Evolutionary conservation across 2,113 vertebrate species (phyloP), one percentile per base, ranked within the genome.

Genomic region (Dolichallabes microphthalmus): DNA sequence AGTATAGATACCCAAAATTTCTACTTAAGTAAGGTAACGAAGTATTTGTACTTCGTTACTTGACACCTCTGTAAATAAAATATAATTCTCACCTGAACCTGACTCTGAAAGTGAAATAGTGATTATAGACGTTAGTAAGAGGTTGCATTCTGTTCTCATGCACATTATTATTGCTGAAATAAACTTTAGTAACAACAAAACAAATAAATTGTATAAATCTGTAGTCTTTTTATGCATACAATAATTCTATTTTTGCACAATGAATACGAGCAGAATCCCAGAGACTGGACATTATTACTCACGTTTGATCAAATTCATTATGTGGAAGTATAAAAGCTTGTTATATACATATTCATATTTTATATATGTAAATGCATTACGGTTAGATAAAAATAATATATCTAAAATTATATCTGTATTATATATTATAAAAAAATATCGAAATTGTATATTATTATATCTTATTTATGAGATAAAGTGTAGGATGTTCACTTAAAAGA

Each of bases 81-180:
- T 35, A 60, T 52, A 5, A 5, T 22, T 85, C 78, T 87, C 69
- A 76, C 78, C 61, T 87, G 35, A 61, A 57, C n/a, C 14, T 57
- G 75, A 53, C 73, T 76, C 52, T 52, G 39, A 68, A 58, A n/a
- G 27, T 73, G n/a, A 85, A 84, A 85, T 17, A 69, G 22, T 69
- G 17, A 20, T 69, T 80, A 69, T n/a, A 69, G 55, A n/a, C 17
- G 35, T 73, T 50, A 58, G 39, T 10, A 39, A 60, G 27, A 57
- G 27, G 4, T 39, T 14, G 35, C 22, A 45, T 45, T 50, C 20
- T 4, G 45, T 8, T 2, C 64, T 7, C 10, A 39, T 76, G n/a
- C 14, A 77, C 0, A 11, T 11, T 27, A 77, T 22, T 57, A 57
- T 10, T 14, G 52, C 74, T 55, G 50, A 55, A 9, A 52, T n/a